Conservation (phyloP, 2,113 vertebrate genomes). For the Lontra canadensis region DNA sequence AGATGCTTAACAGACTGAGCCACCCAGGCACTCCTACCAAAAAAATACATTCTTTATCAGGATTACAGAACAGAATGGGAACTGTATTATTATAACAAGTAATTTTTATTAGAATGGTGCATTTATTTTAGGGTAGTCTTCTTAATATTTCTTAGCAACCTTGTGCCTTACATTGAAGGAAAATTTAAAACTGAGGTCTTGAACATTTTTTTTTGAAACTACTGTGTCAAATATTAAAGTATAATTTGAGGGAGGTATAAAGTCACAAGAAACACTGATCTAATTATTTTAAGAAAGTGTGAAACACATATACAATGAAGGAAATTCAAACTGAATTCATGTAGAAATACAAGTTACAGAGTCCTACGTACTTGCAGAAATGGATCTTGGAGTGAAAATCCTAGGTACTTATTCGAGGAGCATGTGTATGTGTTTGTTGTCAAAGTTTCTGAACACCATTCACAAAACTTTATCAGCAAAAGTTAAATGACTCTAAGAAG, state of each 20-base stretch:
- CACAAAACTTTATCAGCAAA: conserved; percentile 59
- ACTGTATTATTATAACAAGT: conserved; percentile 4
- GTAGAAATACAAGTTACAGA: neutral
- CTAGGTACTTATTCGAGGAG: neutral
- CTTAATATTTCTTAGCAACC: conserved; percentile 12
- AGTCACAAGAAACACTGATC: neutral
- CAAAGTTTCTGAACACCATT: conserved; percentile 5
- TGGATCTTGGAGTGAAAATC: neutral
- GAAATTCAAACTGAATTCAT: conserved; percentile 38
- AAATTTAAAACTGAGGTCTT: conserved; percentile 51
- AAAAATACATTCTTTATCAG: neutral
- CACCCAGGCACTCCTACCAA: neutral
- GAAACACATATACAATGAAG: neutral
- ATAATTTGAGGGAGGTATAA: neutral
- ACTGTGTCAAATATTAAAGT: conserved; percentile 49
- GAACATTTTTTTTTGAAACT: conserved; percentile 45
- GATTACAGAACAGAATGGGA: conserved; percentile 42
- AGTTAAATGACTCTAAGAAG: conserved; percentile 45
- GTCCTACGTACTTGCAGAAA: neutral
- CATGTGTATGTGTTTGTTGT: neutral
- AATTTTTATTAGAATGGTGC: conserved; percentile 41
- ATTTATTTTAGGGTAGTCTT: conserved; percentile 35
- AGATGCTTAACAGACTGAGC: neutral
- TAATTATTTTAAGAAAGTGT: conserved; percentile 37
- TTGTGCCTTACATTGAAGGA: neutral